Percentiles rank a stretch among this genome's conserved stretches.
Conservation (phyloP, 2,797 vertebrate species). For the Pangasius mekongensis region DNA sequence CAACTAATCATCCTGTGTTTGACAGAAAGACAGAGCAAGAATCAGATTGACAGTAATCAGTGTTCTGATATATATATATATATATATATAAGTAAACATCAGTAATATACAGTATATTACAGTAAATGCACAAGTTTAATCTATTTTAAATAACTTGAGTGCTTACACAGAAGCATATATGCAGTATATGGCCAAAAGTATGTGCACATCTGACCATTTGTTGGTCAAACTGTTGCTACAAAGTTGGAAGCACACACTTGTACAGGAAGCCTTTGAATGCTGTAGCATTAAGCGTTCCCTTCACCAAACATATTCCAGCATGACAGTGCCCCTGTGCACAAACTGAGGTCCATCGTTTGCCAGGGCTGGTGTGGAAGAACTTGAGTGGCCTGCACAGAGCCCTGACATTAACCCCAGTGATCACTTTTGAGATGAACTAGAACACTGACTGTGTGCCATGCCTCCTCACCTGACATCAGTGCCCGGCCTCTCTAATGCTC, state of each 20-base stretch:
- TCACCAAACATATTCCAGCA: not conserved
- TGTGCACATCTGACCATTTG: not conserved
- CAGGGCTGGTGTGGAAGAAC: not conserved
- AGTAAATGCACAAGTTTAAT: slow-evolving; percentile 3
- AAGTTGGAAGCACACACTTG: not conserved
- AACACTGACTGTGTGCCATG: not conserved
- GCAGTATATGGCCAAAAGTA: not conserved
- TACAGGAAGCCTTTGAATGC: not conserved
- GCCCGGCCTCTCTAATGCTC: not conserved
- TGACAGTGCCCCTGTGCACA: not conserved
- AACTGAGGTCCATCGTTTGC: not conserved
- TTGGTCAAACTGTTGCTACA: not conserved
- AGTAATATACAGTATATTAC: not conserved
- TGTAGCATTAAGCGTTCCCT: not conserved
- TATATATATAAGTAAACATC: not conserved
- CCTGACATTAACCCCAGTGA: not conserved
- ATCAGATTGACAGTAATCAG: slow-evolving; percentile 22
- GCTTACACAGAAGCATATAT: not conserved
- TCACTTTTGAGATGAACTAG: not conserved
- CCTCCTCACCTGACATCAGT: no score
- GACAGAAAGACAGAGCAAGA: slow-evolving; percentile 29
- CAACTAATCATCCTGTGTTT: slow-evolving; percentile 61
- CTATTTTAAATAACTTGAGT: not conserved
- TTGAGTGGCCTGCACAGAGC: not conserved
- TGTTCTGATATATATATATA: not conserved